phyloP scores from a whole-genome alignment of 35 echinoderm and acorn worm genomes.

The Acanthaster planci region DNA sequence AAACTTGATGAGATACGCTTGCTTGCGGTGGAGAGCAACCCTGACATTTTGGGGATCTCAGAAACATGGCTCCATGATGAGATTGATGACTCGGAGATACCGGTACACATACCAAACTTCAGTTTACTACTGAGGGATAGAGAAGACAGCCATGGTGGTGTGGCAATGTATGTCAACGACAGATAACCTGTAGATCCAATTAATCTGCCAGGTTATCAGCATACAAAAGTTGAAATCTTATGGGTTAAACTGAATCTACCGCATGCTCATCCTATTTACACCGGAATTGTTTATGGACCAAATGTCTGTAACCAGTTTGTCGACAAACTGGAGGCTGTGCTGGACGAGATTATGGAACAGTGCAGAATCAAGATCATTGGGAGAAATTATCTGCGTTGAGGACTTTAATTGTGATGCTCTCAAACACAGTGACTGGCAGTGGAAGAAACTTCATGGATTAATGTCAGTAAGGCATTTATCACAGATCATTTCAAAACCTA shows the following conservation, averaged over 20 bases:
- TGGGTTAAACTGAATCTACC: conserved; percentile 13
- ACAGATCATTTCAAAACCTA: background rate
- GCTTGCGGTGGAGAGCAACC: conserved; percentile 21
- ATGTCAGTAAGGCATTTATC: background rate
- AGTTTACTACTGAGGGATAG: background rate
- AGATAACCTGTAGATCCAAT: background rate
- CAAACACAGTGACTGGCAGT: conserved; percentile 15
- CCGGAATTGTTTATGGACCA: conserved; percentile 2
- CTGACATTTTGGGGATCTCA: conserved; percentile 17
- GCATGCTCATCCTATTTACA: background rate
- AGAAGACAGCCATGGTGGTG: background rate
- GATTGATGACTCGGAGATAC: conserved; percentile 15
- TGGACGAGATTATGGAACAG: background rate
- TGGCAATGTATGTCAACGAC: background rate
- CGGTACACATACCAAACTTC: background rate
- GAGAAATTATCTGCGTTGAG: conserved; percentile 6
- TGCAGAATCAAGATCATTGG: background rate
- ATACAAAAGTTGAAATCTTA: background rate
- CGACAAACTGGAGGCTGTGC: too few relatives aligned
- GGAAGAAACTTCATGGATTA: background rate
- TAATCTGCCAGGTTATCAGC: background rate
- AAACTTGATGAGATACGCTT: background rate
- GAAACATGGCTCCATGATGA: conserved; percentile 34
- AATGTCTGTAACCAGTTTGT: too few relatives aligned
- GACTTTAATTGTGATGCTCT: conserved; percentile 30